Conservation (phyloP, 2,113 vertebrate species). For the Rhinoderma darwinii region DNA sequence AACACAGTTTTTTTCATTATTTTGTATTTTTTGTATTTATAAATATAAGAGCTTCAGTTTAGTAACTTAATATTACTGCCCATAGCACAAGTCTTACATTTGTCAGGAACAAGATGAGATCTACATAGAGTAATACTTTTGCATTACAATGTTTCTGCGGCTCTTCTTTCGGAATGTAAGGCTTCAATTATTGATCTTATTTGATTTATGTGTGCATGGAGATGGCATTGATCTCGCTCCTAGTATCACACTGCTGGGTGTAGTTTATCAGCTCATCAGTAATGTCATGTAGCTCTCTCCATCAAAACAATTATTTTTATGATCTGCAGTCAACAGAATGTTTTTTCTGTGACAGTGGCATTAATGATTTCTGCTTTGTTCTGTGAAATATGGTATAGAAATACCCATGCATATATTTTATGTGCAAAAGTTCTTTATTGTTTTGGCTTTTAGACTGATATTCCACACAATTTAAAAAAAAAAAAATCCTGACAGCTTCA, state of each 20-base stretch:
- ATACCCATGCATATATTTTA: neutral
- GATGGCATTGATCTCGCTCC: constrained; percentile 28
- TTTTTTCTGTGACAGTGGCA: constrained; percentile 23
- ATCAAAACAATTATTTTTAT: constrained; percentile 41
- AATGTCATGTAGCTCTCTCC: constrained; percentile 16
- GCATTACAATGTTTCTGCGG: neutral
- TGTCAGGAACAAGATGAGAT: neutral
- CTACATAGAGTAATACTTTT: neutral
- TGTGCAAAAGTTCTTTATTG: neutral
- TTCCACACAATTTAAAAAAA: neutral
- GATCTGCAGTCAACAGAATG: constrained; percentile 1
- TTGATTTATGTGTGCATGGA: constrained; percentile 44
- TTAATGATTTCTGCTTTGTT: neutral
- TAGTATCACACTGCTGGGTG: neutral
- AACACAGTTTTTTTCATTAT: too few species aligned
- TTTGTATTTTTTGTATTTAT: too few species aligned
- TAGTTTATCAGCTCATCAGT: constrained; percentile 15
- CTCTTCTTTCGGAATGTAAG: constrained; percentile 17
- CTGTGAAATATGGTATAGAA: neutral
- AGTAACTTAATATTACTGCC: neutral
- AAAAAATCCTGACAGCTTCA: neutral
- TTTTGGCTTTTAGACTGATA: neutral
- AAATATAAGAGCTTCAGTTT: too few species aligned
- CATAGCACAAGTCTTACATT: neutral
- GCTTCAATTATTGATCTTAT: constrained; percentile 40